Percentiles rank a stretch among this genome's conserved stretches.
These are phyloP conservation scores for Melospiza georgiana DNA, from an alignment of 2,113 vertebrate genomes.

Conservation along the genomic window DNA sequence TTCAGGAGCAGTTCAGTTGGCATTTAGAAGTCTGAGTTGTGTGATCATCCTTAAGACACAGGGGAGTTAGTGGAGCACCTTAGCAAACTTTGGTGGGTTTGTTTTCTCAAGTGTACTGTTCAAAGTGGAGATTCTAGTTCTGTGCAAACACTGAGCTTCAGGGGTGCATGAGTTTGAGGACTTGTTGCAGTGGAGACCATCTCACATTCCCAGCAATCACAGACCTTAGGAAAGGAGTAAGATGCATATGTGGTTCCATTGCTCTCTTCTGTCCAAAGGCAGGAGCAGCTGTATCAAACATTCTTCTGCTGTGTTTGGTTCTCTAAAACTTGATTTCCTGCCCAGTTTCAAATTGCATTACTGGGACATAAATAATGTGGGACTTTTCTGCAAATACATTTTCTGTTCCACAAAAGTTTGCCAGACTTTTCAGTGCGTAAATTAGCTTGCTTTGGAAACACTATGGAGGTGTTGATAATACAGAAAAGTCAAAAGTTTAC, in stretches of 20 bases:
- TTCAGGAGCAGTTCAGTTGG: background rate
- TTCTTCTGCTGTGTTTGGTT: background rate
- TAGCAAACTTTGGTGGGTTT: background rate
- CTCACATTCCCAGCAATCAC: accelerated
- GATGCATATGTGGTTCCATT: background rate
- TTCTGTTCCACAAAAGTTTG: background rate
- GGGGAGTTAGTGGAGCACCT: background rate
- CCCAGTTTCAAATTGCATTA: background rate
- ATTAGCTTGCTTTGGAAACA: background rate
- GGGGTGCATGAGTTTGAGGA: background rate
- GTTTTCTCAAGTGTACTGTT: background rate
- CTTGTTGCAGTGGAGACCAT: background rate
- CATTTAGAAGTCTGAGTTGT: background rate
- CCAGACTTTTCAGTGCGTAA: background rate
- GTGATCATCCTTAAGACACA: background rate
- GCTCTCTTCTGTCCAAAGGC: background rate
- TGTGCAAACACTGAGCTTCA: background rate
- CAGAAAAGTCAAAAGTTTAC: background rate
- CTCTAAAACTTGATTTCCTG: background rate
- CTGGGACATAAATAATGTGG: background rate
- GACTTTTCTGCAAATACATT: background rate
- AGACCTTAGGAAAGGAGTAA: background rate
- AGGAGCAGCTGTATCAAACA: background rate
- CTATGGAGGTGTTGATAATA: background rate
- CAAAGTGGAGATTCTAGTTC: background rate